A percentile compares a stretch with the other conserved stretches of the same genome.
Evolutionary conservation across 2,113 vertebrate genomes (phyloP).

Genomic region (Oxyruncus cristatus): DNA sequence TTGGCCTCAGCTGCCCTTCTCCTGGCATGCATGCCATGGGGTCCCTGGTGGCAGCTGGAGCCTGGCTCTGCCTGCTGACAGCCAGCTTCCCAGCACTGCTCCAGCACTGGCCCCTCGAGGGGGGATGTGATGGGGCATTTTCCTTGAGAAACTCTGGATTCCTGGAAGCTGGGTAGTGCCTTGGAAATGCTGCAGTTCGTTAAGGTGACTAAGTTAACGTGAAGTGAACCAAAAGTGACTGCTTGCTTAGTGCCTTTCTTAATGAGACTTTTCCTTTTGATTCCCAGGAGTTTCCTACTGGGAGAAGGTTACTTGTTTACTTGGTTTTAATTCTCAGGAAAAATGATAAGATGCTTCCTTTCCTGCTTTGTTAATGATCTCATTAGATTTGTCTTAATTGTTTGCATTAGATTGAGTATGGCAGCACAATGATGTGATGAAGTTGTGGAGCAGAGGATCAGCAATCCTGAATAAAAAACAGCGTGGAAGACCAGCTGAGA

Average conservation of each 20-base stretch:
- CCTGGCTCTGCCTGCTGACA: not conserved
- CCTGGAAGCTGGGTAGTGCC: not conserved
- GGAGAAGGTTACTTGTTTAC: not conserved
- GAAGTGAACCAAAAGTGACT: not conserved
- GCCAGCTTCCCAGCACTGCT: not conserved
- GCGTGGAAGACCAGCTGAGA: not conserved
- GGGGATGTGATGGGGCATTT: not conserved
- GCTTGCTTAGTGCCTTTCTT: not conserved
- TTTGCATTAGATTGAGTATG: not conserved
- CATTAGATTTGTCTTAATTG: not conserved
- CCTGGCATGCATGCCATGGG: rapidly evolving
- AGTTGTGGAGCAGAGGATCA: not conserved
- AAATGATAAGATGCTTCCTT: not conserved
- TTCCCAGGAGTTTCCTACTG: not conserved
- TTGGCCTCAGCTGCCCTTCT: not conserved
- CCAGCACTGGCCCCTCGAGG: rapidly evolving
- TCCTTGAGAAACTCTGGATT: not conserved
- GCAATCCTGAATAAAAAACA: not conserved
- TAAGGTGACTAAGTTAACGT: not conserved
- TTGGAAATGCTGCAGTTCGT: not conserved
- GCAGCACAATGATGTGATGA: not conserved
- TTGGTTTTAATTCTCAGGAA: not conserved
- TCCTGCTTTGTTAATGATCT: not conserved
- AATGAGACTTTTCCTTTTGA: not conserved
- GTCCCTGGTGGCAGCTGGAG: not conserved